These are phyloP conservation scores for Polymixis lichenea DNA, from an alignment of 2,888 invertebrate species.

Conservation along the genomic window DNA sequence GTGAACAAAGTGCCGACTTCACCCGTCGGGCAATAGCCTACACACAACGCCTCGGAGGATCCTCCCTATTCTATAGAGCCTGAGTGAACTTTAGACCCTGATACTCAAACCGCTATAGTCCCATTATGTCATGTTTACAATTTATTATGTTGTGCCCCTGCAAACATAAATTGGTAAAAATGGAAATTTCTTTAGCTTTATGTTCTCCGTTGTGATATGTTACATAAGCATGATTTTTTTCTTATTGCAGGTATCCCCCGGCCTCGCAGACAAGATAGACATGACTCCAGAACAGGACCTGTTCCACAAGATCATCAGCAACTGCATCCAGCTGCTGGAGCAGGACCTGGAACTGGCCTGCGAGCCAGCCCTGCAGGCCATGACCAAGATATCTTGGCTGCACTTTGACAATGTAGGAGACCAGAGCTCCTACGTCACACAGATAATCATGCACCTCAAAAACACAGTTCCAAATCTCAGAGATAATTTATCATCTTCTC, in stretches of 20 bases:
- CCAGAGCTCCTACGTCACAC: constrained; percentile 98
- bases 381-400: constrained; percentile 98
- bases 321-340: constrained; percentile 96
- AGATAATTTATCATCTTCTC: constrained; percentile 96
- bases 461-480: constrained; percentile 96
- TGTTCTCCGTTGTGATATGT: no score
- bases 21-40: no score
- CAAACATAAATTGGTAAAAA: no score
- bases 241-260: constrained; percentile 89
- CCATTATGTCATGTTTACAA: no score
- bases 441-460: constrained; percentile 96
- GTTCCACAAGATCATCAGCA: constrained; percentile 94
- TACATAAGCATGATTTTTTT: background rate
- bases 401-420: constrained; percentile 98
- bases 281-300: constrained; percentile 96
- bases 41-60: no score
- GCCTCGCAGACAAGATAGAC: constrained; percentile 94
- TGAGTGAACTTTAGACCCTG: no score
- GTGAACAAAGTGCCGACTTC: no score
- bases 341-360: constrained; percentile 98
- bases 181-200: no score
- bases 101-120: no score
- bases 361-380: constrained; percentile 97
- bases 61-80: no score
- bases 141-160: no score